A percentile compares a stretch with the other conserved stretches of the same genome.
phyloP scores from a whole-genome alignment of 2,113 vertebrate species.

The Petroica traversi region DNA sequence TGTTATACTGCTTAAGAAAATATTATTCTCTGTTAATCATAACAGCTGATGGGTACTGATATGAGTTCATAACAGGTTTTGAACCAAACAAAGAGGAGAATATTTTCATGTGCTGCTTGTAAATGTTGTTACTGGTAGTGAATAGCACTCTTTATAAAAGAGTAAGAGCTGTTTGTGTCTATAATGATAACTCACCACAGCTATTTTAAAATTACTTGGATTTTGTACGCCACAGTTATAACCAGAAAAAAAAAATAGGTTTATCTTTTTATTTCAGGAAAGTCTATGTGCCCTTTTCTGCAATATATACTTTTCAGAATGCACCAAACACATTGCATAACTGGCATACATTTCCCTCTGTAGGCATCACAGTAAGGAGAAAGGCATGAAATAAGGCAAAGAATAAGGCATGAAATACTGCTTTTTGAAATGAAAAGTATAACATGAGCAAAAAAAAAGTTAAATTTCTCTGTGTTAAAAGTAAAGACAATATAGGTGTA shows the following conservation, averaged over 20 bases:
- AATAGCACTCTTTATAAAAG: neutral
- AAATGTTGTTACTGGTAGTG: neutral
- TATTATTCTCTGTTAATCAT: neutral
- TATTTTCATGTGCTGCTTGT: neutral
- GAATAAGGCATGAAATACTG: neutral
- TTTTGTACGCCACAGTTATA: neutral
- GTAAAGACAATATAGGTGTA: neutral
- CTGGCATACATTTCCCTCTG: neutral
- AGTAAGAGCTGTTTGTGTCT: neutral
- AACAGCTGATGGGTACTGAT: neutral
- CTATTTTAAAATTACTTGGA: constrained; percentile 3
- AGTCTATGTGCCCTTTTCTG: neutral
- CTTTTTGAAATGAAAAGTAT: neutral
- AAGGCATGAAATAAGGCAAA: neutral
- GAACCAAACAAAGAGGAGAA: neutral
- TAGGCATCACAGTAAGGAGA: neutral
- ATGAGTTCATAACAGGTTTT: neutral
- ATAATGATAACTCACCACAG: neutral
- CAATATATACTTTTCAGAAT: neutral
- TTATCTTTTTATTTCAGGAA: constrained; percentile 31
- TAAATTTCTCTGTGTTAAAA: neutral
- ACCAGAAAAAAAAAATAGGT: neutral
- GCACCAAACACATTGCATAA: neutral
- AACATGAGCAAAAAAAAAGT: neutral
- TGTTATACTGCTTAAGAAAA: neutral